Conservation (phyloP, 2,888 invertebrate genomes). For the Callyntrura guangdongensis region DNA sequence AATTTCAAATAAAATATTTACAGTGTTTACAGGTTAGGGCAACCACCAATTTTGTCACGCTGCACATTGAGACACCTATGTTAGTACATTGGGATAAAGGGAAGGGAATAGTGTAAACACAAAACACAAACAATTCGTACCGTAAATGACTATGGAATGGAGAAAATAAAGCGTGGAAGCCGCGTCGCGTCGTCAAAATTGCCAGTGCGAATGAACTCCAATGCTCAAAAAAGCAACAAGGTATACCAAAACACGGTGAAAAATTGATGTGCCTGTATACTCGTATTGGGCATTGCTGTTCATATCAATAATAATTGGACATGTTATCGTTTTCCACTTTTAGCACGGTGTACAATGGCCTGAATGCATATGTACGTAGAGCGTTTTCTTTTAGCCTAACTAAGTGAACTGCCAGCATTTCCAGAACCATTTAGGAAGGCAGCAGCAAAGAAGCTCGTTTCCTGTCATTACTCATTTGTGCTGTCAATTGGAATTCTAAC, state of each 20-base stretch:
- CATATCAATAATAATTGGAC: conserved; percentile 57
- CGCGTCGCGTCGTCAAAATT: background rate
- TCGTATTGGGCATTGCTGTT: background rate
- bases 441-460: conserved; percentile 17
- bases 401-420: conserved; percentile 9
- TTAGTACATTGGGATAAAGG: no score
- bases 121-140: background rate
- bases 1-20: no score
- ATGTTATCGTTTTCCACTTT: background rate
- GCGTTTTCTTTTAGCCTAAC: background rate
- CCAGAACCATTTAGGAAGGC: background rate
- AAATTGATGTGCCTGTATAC: conserved; percentile 23
- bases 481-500: conserved; percentile 28
- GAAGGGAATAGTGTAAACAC: no score
- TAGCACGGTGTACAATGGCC: background rate
- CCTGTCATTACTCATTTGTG: conserved; percentile 20
- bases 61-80: no score
- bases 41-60: no score
- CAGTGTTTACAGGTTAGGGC: no score
- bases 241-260: conserved; percentile 43
- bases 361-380: background rate
- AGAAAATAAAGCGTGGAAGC: background rate
- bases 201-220: conserved; percentile 32
- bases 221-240: conserved; percentile 26
- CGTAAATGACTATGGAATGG: no score